These are phyloP conservation scores for Hoplostethus atlanticus DNA, from an alignment of 2,797 vertebrate genomes.

Conservation along the genomic window DNA sequence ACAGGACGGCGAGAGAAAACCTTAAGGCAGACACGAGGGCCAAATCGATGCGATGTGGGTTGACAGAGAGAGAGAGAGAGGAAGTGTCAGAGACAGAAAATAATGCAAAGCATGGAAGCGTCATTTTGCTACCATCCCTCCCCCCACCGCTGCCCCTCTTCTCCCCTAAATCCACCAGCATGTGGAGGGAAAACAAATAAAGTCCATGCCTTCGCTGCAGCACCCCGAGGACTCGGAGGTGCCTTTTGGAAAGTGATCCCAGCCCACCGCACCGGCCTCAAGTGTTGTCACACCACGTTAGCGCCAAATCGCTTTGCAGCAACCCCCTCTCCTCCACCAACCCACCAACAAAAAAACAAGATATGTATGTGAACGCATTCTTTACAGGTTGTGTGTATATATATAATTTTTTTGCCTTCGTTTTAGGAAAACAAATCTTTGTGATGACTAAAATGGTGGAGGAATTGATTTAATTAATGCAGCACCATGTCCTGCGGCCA, in stretches of 20 bases:
- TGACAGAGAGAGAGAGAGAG: conserved; percentile 21
- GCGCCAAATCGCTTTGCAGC: conserved; percentile 77
- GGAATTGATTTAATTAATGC: conserved; percentile 87
- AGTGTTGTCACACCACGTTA: conserved; percentile 81
- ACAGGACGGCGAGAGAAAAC: background rate
- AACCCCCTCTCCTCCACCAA: conserved; percentile 42
- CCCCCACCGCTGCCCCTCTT: conserved; percentile 38
- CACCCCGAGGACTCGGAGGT: conserved; percentile 66
- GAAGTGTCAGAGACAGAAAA: conserved; percentile 35
- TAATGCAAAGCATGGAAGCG: conserved; percentile 51
- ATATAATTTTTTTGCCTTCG: conserved; percentile 47
- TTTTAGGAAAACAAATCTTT: conserved; percentile 71
- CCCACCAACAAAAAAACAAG: conserved; percentile 39
- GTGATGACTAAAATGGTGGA: conserved; percentile 66
- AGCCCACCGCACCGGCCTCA: conserved; percentile 70
- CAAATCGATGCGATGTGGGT: conserved; percentile 48
- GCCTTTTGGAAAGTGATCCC: conserved; percentile 75
- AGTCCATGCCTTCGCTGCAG: conserved; percentile 69
- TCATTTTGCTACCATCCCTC: conserved; percentile 47
- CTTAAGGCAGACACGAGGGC: conserved; percentile 28
- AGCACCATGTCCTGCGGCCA: conserved; percentile 83
- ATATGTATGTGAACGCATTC: conserved; percentile 16
- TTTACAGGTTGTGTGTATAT: conserved; percentile 21
- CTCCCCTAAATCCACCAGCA: conserved; percentile 73
- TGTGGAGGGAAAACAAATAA: conserved; percentile 77